phyloP scores from a whole-genome alignment of 1,140 invertebrate genomes.

The Drosophila aff. region DNA sequence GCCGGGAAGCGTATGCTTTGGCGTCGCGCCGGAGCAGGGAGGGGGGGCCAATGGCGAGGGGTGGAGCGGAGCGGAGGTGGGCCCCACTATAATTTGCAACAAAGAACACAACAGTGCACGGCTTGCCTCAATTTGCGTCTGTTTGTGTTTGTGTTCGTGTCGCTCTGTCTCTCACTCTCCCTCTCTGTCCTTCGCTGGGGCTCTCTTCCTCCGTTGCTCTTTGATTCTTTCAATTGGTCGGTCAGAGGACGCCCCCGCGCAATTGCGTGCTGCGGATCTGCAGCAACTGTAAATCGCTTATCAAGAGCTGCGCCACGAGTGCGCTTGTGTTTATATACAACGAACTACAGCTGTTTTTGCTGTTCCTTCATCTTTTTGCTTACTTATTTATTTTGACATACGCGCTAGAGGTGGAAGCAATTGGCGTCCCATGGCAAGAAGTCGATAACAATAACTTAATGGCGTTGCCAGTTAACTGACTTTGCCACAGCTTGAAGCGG shows the following conservation, averaged over 20 bases:
- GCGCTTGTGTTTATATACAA: conserved; percentile 32
- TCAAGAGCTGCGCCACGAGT: conserved; percentile 5
- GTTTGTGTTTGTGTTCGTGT: conserved; percentile 13
- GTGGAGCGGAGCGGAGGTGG: conserved; percentile 49
- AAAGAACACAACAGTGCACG: conserved; percentile 34
- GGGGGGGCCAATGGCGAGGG: conserved; percentile 17
- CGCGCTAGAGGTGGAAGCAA: conserved; percentile 18
- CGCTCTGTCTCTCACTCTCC: background rate
- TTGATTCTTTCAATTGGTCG: conserved; percentile 22
- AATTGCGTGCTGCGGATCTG: conserved; percentile 48
- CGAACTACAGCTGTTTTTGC: conserved; percentile 27
- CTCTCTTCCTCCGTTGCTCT: conserved; percentile 16
- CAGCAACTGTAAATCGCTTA: conserved; percentile 38
- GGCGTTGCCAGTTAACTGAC: conserved; percentile 26
- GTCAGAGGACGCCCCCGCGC: background rate
- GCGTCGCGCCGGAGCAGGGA: background rate
- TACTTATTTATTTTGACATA: conserved; percentile 26
- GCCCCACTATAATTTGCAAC: conserved; percentile 60
- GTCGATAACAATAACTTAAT: conserved; percentile 6
- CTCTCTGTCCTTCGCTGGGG: background rate
- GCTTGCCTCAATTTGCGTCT: conserved; percentile 41
- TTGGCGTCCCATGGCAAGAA: conserved; percentile 8
- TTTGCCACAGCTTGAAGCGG: too few species aligned
- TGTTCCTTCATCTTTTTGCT: background rate
- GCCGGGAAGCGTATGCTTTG: conserved; percentile 39